phyloP scores from a whole-genome alignment of 1,140 invertebrate genomes.

The Plectrocnemia conspersa region DNA sequence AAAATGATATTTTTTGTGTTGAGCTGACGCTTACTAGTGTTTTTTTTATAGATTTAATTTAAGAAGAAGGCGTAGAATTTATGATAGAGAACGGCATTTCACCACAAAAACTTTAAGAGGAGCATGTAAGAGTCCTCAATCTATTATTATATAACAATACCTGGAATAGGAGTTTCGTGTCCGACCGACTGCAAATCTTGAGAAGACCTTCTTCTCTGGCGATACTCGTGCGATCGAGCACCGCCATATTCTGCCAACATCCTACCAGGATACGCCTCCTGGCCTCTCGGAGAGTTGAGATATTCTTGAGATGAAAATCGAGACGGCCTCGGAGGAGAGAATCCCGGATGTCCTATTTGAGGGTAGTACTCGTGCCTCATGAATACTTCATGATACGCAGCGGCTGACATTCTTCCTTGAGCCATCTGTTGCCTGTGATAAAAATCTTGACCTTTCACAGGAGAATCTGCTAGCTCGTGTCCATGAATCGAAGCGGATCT shows the following conservation, averaged over 20 bases:
- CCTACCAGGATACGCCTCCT: slow-evolving; percentile 23
- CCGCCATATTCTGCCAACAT: slow-evolving; percentile 39
- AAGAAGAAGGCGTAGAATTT: no score
- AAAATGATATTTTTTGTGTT: no score
- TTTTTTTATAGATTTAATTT: no score
- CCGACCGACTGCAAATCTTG: slow-evolving; percentile 49
- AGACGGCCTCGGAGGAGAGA: slow-evolving; percentile 45
- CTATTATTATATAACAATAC: slow-evolving; percentile 36
- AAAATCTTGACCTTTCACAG: slow-evolving; percentile 43
- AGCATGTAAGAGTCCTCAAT: not conserved
- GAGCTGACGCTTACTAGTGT: no score
- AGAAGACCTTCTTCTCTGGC: slow-evolving; percentile 46
- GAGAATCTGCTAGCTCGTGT: slow-evolving; percentile 47
- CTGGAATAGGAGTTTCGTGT: slow-evolving; percentile 45
- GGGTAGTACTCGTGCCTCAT: slow-evolving; percentile 48
- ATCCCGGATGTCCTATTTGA: slow-evolving; percentile 43
- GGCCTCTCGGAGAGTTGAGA: slow-evolving; percentile 43
- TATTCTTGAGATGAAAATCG: slow-evolving; percentile 52
- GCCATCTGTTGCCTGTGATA: slow-evolving; percentile 38
- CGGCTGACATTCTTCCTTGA: slow-evolving; percentile 41
- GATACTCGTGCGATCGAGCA: slow-evolving; percentile 37
- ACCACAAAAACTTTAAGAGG: no score
- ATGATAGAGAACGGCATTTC: no score
- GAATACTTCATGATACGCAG: slow-evolving; percentile 46
- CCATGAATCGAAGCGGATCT: slow-evolving; percentile 49